These are phyloP conservation scores for Psephotus haematonotus DNA, from an alignment of 2,113 vertebrate genomes.

Conservation along the genomic window DNA sequence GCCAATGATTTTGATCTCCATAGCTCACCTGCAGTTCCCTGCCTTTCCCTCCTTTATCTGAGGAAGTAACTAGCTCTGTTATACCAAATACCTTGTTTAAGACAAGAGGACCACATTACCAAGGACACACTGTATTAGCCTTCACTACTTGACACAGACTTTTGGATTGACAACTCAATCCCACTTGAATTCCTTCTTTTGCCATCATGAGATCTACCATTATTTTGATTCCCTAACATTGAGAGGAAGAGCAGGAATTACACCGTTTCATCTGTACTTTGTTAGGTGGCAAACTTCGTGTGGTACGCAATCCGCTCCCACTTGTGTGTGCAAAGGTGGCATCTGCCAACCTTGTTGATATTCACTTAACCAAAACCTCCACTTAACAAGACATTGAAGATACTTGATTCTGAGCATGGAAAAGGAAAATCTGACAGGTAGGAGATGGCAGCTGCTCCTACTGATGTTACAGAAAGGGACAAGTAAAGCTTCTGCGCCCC, in stretches of 20 bases:
- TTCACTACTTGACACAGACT: not conserved
- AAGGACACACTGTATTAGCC: not conserved
- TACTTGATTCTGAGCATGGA: fast-evolving
- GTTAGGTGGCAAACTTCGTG: not conserved
- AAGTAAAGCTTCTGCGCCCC: not conserved
- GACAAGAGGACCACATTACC: not conserved
- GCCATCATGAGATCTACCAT: not conserved
- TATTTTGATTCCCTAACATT: not conserved
- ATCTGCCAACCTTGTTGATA: not conserved
- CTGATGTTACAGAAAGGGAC: fast-evolving
- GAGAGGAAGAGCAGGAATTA: not conserved
- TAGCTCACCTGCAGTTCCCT: not conserved
- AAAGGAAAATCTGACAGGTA: not conserved
- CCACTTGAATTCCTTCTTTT: not conserved
- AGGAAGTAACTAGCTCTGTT: not conserved
- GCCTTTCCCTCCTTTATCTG: not conserved
- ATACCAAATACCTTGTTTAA: not conserved
- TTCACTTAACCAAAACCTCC: not conserved
- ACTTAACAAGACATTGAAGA: not conserved
- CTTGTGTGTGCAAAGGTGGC: fast-evolving
- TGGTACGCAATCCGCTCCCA: not conserved
- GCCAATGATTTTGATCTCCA: not conserved
- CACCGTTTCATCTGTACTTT: not conserved
- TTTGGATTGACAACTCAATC: not conserved
- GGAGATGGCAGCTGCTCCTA: not conserved